Evolutionary conservation across 2,113 vertebrate species (phyloP).

Genomic region (Micromys minutus): DNA sequence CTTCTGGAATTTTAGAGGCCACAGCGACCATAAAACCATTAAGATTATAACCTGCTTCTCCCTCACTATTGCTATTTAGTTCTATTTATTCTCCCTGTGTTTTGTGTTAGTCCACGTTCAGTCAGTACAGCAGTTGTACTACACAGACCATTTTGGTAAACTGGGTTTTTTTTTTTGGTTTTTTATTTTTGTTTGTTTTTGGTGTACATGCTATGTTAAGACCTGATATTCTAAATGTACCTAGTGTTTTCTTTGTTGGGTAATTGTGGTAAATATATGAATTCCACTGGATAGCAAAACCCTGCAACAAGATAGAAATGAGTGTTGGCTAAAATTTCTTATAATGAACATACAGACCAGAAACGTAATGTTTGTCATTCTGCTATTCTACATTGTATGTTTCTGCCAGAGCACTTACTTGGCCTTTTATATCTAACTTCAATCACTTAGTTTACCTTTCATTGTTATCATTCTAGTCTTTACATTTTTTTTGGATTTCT

Average conservation of each 20-base stretch:
- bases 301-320: constrained; percentile 12
- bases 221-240: not conserved
- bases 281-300: not conserved
- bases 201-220: not conserved
- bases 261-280: not conserved
- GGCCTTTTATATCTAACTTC: not conserved
- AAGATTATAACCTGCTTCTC: constrained; percentile 39
- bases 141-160: not conserved
- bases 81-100: constrained; percentile 58
- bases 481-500: constrained; percentile 17
- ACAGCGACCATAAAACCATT: not conserved
- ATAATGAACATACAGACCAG: not conserved
- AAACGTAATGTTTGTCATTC: not conserved
- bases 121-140: not conserved
- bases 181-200: not conserved
- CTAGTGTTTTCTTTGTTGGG: not conserved
- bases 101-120: not conserved
- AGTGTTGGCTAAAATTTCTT: not conserved
- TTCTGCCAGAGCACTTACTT: not conserved
- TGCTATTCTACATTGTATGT: not conserved
- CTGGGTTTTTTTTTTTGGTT: not conserved
- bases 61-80: constrained; percentile 1
- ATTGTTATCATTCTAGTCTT: not conserved
- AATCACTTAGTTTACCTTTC: not conserved
- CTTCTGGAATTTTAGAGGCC: not conserved